Conservation (phyloP, 2,797 vertebrate species). For the Spinus pinus region DNA sequence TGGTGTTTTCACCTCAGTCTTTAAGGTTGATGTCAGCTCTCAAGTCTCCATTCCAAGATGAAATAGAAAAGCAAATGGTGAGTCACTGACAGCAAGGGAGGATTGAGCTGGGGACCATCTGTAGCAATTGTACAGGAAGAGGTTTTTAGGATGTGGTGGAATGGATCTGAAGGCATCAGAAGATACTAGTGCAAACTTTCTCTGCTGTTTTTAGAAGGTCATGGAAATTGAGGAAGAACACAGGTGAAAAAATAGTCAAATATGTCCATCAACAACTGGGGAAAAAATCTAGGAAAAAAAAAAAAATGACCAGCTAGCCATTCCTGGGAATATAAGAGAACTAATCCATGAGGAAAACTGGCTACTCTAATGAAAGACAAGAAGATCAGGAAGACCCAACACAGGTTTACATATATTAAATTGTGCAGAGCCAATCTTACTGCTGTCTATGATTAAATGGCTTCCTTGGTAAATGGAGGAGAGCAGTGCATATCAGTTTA, state of each 20-base stretch:
- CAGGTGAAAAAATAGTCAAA: background rate
- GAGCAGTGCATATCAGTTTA: background rate
- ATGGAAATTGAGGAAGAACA: background rate
- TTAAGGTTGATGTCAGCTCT: background rate
- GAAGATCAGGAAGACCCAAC: background rate
- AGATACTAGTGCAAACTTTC: background rate
- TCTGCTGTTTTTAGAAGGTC: background rate
- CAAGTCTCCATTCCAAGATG: background rate
- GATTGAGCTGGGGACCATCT: background rate
- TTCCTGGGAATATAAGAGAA: background rate
- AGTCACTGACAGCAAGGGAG: background rate
- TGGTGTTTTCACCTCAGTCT: background rate
- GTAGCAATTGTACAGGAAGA: background rate
- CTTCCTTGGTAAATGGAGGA: background rate
- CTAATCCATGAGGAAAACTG: background rate
- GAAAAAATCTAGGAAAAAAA: background rate
- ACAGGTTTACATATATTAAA: background rate
- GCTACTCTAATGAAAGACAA: background rate
- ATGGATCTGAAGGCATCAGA: background rate
- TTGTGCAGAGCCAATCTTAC: background rate
- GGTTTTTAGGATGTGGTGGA: background rate
- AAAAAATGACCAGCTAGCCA: background rate
- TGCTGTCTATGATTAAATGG: background rate
- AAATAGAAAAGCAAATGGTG: background rate
- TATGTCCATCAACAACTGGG: background rate